These are phyloP conservation scores for Steinernema feltiae DNA, from an alignment of 1,140 invertebrate species.

Conservation along the genomic window DNA sequence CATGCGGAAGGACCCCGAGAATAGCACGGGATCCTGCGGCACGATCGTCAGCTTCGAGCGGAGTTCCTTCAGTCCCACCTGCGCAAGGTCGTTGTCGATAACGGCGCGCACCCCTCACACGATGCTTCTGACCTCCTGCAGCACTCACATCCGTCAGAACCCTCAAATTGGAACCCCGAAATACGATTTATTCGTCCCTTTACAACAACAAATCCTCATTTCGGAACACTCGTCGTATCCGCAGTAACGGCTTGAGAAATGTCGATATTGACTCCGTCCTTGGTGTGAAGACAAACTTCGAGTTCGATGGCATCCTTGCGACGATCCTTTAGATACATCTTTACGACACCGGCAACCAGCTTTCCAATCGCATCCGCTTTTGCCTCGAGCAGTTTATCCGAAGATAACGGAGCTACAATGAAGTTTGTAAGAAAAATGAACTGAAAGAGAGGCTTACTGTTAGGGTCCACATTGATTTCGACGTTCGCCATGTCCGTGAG, in stretches of 20 bases:
- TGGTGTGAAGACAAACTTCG: background rate
- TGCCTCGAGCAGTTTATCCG: background rate
- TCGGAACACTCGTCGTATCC: background rate
- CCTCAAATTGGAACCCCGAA: too few species aligned
- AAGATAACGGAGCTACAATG: background rate
- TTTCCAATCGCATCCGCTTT: slow-evolving; percentile 1
- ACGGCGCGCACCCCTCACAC: too few species aligned
- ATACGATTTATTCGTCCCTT: too few species aligned
- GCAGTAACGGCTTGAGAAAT: background rate
- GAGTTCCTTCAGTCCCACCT: slow-evolving; percentile 67
- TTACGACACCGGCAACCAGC: background rate
- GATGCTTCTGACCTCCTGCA: too few species aligned
- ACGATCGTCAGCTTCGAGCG: slow-evolving; percentile 75
- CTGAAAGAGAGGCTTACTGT: background rate
- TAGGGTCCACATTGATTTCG: background rate
- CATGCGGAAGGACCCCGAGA: slow-evolving; percentile 59
- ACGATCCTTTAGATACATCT: background rate
- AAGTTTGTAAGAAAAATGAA: background rate
- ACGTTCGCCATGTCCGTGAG: background rate
- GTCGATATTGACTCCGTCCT: background rate
- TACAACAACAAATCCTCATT: too few species aligned
- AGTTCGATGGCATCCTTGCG: background rate
- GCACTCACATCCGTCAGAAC: too few species aligned
- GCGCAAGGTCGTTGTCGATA: slow-evolving; percentile 68
- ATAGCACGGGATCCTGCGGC: slow-evolving; percentile 68